Conservation (phyloP, 2,797 vertebrate genomes). For the Channallabes apus region DNA sequence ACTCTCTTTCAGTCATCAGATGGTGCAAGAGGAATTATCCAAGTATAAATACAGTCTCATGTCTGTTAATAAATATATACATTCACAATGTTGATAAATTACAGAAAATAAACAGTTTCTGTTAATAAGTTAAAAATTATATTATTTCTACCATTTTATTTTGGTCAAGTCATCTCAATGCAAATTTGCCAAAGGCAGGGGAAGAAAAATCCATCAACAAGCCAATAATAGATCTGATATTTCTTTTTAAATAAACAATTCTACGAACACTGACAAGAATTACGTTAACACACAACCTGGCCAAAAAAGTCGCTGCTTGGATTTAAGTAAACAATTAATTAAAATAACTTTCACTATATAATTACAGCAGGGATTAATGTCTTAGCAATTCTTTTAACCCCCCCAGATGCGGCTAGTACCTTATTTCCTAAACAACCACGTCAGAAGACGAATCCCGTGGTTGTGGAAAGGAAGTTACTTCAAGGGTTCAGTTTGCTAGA, state of each 20-base stretch:
- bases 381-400: no score
- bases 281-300: background rate
- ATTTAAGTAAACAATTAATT: no score
- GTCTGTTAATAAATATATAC: constrained; percentile 61
- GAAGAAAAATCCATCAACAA: background rate
- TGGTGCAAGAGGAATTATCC: constrained; percentile 61
- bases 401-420: no score
- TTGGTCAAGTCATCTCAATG: constrained; percentile 48
- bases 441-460: no score
- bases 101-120: constrained; percentile 51
- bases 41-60: constrained; percentile 59
- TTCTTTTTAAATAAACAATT: background rate
- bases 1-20: constrained; percentile 55
- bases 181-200: constrained; percentile 25
- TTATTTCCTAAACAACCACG: no score
- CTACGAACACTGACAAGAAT: background rate
- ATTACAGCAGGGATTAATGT: no score
- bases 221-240: background rate
- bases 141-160: constrained; percentile 25
- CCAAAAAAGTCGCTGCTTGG: no score
- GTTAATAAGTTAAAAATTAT: constrained; percentile 54
- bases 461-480: no score
- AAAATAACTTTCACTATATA: no score
- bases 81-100: constrained; percentile 53
- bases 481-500: no score